Evolutionary conservation across 2,797 vertebrate species (phyloP).

Genomic region (Takifugu rubripes): DNA sequence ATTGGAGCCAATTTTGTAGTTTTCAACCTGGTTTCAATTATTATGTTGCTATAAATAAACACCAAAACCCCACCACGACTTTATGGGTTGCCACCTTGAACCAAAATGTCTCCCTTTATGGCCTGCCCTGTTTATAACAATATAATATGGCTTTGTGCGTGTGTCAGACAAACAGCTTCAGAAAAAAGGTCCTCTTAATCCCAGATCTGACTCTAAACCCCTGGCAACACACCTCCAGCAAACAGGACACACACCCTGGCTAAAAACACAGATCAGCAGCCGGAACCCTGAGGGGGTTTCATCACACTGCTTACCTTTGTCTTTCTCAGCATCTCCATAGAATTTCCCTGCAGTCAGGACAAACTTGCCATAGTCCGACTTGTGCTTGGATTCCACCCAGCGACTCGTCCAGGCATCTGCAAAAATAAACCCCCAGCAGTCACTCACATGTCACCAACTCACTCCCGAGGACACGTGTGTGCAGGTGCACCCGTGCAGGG

Average conservation of each 20-base stretch:
- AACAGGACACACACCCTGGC: constrained; percentile 2
- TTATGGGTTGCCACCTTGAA: too few species aligned
- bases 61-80: too few species aligned
- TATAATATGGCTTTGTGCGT: too few species aligned
- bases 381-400: constrained; percentile 82
- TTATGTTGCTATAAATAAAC: too few species aligned
- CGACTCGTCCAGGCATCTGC: constrained; percentile 78
- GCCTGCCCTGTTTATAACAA: too few species aligned
- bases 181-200: not conserved
- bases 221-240: not conserved
- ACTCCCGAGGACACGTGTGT: too few species aligned
- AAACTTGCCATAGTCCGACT: constrained; percentile 80
- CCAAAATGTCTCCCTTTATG: too few species aligned
- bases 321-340: constrained; percentile 79
- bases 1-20: too few species aligned
- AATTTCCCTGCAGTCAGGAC: constrained; percentile 78
- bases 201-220: not conserved
- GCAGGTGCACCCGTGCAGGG: constrained; percentile 29
- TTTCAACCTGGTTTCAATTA: too few species aligned
- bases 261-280: not conserved
- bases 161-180: not conserved
- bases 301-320: constrained; percentile 74
- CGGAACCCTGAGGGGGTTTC: not conserved
- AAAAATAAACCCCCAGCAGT: constrained; percentile 10
- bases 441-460: constrained; percentile 7